Base-by-base conservation (phyloP, 1,140 invertebrate species). In the Hylaeus volcanicus region DNA sequence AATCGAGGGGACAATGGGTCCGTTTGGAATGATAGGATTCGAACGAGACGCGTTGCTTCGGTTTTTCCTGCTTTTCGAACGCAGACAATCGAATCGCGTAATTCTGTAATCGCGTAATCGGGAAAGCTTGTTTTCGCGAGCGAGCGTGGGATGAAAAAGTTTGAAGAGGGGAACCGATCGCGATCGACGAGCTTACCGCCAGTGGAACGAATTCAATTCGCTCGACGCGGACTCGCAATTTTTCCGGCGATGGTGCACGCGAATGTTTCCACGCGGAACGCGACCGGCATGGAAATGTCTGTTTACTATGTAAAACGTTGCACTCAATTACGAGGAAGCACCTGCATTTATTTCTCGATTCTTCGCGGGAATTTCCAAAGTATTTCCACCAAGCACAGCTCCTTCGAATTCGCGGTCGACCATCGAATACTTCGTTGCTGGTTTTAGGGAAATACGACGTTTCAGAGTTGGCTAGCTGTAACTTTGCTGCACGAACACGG, bases 261-360 rank as follows among this genome's bases (percentile, higher is more conserved):
- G 76, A 79, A 63, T 51, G 12, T 75, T 73, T 64, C 65, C 41
- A 63, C 55, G 37, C 51, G 15, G 74, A 75, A 86, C 82, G 78
- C 81, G 68, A 41, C 53, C 48, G 45, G 74, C 83, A 81, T 86
- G 78, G 71, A 85, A 83, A 82, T 76, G 69, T 76, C 68, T 80
- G 73, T 81, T 86, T 88, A 83, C 83, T 81, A 79, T 83, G 80
- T 86, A 86, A 86, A 87, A 83, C 74, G 77, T 64, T 74, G 61
- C 8, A 58, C 51, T 51, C 51, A 11, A 51, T 51, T 51, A 51
- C 51, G 51, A 9, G 51, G 11, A 75, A 45, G 56, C 14, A 65
- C 39, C 26, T 43, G 3, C 41, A 1, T 41, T 76, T 75, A 60
- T 69, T 76, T 58, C 11, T 1, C 41, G 51, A 83, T 74, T 65